Evolutionary conservation across 2,888 invertebrate genomes (phyloP), one percentile per base, ranked within the genome.

Genomic region (Spodoptera exigua): DNA sequence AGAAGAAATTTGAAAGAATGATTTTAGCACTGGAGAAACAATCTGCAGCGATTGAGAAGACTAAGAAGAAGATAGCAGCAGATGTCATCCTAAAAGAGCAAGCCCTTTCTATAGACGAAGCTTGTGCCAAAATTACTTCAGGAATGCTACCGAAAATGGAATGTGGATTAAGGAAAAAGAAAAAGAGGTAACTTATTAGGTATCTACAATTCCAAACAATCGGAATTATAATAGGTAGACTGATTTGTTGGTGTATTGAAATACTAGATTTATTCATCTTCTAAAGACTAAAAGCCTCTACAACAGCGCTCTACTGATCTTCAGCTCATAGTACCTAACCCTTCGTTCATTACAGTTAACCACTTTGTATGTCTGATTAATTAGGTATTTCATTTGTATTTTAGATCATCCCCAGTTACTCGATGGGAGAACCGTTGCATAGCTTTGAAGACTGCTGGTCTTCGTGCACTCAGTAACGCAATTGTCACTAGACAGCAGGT

Each of bases 351-450:
- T n/a, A n/a, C n/a, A n/a, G n/a, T n/a, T n/a, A 45, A 11, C 18
- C 17, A 14, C 1, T n/a, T 41, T 9, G 34, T 40, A 27, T 14
- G 1, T 40, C 17, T 27, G 7, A 4, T 21, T 18, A 3, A 21
- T 5, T 13, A 11, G n/a, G 9, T 11, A 3, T 13, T 32, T 13
- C 12, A 18, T 5, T 45, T 35, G 12, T 41, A 27, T 11, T 51
- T 34, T 72, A 91, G 92, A 70, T 83, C 80, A 36, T 85, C 86
- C 3, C 82, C 90, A 11, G 56, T 92, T 0, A 58, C 61, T 13
- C 78, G 82, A 35, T 94, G 93, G 93, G 86, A 91, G 61, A 86
- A 84, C 18, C 83, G 88, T 41, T 93, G 93, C 66, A 61, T 73
- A 3, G 74, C 79, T 2, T 69, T 94, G 40, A 94, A 94, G 63